phyloP scores from a whole-genome alignment of 2,888 invertebrate species.

The Parnassius glacialis region DNA sequence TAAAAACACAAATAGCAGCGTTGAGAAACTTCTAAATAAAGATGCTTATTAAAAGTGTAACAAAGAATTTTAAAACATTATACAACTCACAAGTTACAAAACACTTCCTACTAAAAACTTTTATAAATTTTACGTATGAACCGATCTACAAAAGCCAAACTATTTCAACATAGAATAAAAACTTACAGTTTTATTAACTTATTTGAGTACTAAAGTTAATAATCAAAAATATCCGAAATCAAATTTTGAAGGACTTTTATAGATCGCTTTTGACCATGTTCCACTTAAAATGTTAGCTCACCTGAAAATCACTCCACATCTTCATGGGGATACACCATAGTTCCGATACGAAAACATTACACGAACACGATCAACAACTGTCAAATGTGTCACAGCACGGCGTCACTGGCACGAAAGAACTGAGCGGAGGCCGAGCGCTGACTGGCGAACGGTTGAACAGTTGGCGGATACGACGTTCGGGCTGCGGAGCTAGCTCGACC shows the following conservation, averaged over 20 bases:
- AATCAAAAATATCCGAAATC: conserved; percentile 9
- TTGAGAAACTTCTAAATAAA: neutral
- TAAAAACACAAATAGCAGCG: too few species aligned
- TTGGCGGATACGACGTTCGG: conserved; percentile 44
- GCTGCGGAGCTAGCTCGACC: conserved; percentile 35
- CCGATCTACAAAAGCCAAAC: conserved; percentile 5
- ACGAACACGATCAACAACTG: conserved; percentile 78
- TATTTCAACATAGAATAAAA: conserved; percentile 1
- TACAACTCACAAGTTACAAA: neutral
- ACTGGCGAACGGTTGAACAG: conserved; percentile 53
- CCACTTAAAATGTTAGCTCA: conserved; percentile 45
- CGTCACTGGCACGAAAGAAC: conserved; percentile 64
- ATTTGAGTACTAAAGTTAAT: conserved; percentile 2
- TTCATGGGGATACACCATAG: conserved; percentile 81
- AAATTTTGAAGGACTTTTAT: neutral
- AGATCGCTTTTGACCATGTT: conserved; percentile 1
- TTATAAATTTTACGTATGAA: neutral
- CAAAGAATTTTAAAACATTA: conserved; percentile 14
- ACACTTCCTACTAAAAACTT: neutral
- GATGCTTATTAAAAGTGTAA: neutral
- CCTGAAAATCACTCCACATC: conserved; percentile 81
- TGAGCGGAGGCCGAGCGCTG: conserved; percentile 71
- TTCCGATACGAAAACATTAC: conserved; percentile 79
- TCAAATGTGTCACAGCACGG: conserved; percentile 71
- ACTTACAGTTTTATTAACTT: conserved; percentile 2